These are phyloP conservation scores for Excalfactoria chinensis DNA, from an alignment of 2,113 vertebrate genomes.

Conservation along the genomic window DNA sequence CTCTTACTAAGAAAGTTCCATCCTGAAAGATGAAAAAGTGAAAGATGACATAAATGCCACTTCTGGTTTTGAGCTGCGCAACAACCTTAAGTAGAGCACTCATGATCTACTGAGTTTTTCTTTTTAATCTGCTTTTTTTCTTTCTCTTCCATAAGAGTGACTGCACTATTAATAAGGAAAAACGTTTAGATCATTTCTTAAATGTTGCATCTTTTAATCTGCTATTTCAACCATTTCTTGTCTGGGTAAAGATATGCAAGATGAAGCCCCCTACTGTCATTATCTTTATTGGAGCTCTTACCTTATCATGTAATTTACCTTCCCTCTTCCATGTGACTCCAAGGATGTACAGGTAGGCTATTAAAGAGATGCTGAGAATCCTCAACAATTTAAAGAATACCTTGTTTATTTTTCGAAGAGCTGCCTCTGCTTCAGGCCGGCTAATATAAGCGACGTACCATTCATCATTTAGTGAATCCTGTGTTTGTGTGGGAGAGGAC, in stretches of 20 bases:
- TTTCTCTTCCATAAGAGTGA: background rate
- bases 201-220: background rate
- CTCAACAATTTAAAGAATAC: slow-evolving; percentile 63
- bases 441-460: slow-evolving; percentile 90
- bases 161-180: background rate
- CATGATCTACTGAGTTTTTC: background rate
- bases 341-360: background rate
- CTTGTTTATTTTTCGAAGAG: slow-evolving; percentile 85
- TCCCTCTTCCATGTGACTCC: background rate
- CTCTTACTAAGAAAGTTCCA: slow-evolving; percentile 92
- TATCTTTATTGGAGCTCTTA: background rate
- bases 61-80: background rate
- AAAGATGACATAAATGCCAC: background rate
- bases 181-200: background rate
- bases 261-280: background rate
- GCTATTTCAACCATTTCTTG: background rate
- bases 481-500: background rate
- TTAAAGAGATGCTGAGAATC: background rate
- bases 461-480: slow-evolving; percentile 74
- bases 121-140: background rate
- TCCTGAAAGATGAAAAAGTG: slow-evolving; percentile 80
- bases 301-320: background rate
- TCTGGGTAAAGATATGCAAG: background rate
- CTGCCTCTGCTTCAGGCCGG: slow-evolving; percentile 86
- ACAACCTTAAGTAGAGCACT: background rate